These are phyloP conservation scores for Antrozous pallidus DNA, from an alignment of 2,797 vertebrate species.

Conservation along the genomic window DNA sequence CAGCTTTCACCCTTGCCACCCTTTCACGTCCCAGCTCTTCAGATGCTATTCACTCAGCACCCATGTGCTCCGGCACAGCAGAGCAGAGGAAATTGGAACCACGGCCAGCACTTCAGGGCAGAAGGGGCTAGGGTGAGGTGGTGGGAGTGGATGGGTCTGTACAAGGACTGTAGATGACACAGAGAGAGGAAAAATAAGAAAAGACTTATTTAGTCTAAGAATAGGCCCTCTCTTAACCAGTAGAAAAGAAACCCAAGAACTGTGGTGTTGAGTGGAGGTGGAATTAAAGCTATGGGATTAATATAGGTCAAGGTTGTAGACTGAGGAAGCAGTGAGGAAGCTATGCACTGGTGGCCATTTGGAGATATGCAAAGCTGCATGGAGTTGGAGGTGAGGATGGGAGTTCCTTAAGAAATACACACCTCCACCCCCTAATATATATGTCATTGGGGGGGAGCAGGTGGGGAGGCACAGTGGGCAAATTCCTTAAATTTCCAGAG, in stretches of 20 bases:
- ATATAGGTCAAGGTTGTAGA: not conserved
- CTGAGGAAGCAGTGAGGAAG: not conserved
- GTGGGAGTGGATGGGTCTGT: not conserved
- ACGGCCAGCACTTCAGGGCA: not conserved
- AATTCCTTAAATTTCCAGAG: not conserved
- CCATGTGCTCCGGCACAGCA: not conserved
- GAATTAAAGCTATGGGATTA: not conserved
- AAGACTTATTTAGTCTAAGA: not conserved
- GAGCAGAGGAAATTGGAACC: not conserved
- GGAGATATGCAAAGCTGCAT: not conserved
- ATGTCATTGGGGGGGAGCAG: too few species aligned
- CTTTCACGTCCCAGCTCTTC: not conserved
- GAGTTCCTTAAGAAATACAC: not conserved
- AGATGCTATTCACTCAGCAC: not conserved
- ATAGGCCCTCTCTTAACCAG: not conserved
- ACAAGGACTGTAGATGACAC: not conserved
- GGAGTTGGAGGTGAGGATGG: not conserved
- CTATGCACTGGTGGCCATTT: rapidly evolving
- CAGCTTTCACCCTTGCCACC: not conserved
- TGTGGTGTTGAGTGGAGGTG: not conserved
- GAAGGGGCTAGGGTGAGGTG: not conserved
- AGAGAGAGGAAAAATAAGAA: not conserved
- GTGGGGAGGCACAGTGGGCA: not conserved
- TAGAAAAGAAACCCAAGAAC: not conserved
- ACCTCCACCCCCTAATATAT: too few species aligned